Evolutionary conservation across 2,888 invertebrate genomes (phyloP), one percentile per base, ranked within the genome.

Genomic region (Xestia c-nigrum): DNA sequence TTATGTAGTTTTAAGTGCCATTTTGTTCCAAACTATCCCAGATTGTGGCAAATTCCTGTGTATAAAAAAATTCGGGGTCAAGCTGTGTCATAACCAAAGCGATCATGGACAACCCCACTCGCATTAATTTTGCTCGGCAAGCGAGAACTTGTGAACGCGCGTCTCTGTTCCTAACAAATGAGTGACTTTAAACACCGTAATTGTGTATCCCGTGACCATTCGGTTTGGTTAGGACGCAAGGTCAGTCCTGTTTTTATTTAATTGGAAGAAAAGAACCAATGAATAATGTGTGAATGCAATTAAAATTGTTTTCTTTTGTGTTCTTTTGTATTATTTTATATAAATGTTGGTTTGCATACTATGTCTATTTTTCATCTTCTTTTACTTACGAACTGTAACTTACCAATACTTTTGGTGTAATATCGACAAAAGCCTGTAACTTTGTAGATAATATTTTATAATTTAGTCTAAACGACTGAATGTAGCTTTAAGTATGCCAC

Each of bases 401-500:
- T 52, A 57, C 38, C 46, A 59, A 63, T 38, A 16, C 16, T 52
- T 71, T 71, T 24, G 61, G 57, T 79, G 38, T 31, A 55, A 61
- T 73, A 59, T 71, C 64, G 43, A 83, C 46, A 63, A 31, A 31
- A 65, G 4, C 31, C 12, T 75, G 63, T 69, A 72, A 55, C 61
- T 47, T 55, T 76, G 72, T 87, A 83, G 66, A 78, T 76, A 64
- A 72, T 77, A 77, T 67, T 76, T 71, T 81, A 74, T 83, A 67
- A 82, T 87, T 89, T 84, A 87, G 87, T 89, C 87, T 89, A 84
- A 85, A 76, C 82, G 93, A 94, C 94, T 93, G 94, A 93, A 87
- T 85, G 78, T 91, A 92, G 90, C 85, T 91, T 88, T 92, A 90
- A 91, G 90, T 82, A 85, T 77, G 90, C 89, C 90, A 73, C 76